Evolutionary conservation across 2,797 vertebrate genomes (phyloP).

Genomic region (Esox masquinongy): DNA sequence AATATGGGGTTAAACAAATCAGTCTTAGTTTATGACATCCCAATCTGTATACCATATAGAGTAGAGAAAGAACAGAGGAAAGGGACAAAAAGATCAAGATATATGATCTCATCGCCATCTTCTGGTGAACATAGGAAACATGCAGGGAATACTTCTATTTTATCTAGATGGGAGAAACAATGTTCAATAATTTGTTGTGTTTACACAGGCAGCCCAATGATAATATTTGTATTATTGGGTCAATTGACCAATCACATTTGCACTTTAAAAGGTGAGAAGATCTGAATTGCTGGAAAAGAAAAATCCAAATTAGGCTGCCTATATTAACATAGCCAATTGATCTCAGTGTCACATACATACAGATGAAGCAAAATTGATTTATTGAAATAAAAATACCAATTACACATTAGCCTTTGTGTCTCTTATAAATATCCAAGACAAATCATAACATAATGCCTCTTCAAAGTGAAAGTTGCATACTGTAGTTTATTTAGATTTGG

Average conservation of each 20-base stretch:
- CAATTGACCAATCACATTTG: no score
- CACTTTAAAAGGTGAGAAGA: no score
- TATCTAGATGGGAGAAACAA: neutral
- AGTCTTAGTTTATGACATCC: neutral
- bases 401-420: conserved; percentile 39
- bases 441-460: conserved; percentile 16
- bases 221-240: no score
- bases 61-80: neutral
- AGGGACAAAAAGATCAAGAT: neutral
- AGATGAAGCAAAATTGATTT: conserved; percentile 21
- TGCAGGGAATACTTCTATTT: neutral
- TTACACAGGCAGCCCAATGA: no score
- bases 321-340: neutral
- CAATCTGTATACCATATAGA: neutral
- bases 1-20: neutral
- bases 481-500: conserved; percentile 35
- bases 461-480: conserved; percentile 31
- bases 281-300: no score
- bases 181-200: no score
- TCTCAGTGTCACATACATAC: neutral
- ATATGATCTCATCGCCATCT: conserved; percentile 31
- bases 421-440: conserved; percentile 37
- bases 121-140: conserved; percentile 27
- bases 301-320: no score
- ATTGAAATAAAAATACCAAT: conserved; percentile 39